Conservation (phyloP, 2,113 vertebrate species). For the Nymphicus hollandicus region DNA sequence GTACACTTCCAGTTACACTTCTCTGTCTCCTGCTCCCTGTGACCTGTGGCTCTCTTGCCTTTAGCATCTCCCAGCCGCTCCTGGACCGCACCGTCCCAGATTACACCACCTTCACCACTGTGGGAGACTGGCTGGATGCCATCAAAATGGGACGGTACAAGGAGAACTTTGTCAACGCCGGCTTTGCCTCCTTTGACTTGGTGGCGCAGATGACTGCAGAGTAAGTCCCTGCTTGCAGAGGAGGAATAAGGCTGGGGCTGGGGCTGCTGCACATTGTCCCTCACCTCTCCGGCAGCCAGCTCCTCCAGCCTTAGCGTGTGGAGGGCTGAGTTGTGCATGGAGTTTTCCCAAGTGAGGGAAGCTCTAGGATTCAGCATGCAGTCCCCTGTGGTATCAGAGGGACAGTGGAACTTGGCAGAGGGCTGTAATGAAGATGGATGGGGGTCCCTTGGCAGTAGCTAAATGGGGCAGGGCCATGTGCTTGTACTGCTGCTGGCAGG, state of each 20-base stretch:
- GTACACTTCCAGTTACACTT: background rate
- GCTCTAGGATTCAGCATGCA: background rate
- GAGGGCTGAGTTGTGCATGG: background rate
- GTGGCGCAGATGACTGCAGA: conserved; percentile 99
- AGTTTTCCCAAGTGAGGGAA: background rate
- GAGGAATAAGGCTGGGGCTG: background rate
- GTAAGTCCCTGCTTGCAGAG: conserved; percentile 77
- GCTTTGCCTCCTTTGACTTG: conserved; percentile 96
- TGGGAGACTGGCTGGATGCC: conserved; percentile 98
- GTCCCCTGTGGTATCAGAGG: background rate
- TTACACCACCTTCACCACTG: conserved; percentile 97
- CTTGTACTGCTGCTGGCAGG: background rate
- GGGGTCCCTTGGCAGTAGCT: background rate
- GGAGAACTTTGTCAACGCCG: conserved; percentile 95
- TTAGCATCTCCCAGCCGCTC: conserved; percentile 93
- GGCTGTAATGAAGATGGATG: background rate
- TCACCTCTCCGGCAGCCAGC: background rate
- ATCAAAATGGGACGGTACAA: conserved; percentile 99
- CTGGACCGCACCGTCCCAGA: conserved; percentile 96
- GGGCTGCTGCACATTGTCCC: background rate
- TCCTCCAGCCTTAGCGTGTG: fast-evolving
- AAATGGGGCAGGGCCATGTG: background rate
- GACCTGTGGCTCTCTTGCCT: conserved; percentile 60
- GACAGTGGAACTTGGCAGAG: background rate
- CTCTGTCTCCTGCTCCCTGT: conserved; percentile 22